Base-by-base conservation (phyloP, 1,140 invertebrate species). In the Tetragnatha versicolor region DNA sequence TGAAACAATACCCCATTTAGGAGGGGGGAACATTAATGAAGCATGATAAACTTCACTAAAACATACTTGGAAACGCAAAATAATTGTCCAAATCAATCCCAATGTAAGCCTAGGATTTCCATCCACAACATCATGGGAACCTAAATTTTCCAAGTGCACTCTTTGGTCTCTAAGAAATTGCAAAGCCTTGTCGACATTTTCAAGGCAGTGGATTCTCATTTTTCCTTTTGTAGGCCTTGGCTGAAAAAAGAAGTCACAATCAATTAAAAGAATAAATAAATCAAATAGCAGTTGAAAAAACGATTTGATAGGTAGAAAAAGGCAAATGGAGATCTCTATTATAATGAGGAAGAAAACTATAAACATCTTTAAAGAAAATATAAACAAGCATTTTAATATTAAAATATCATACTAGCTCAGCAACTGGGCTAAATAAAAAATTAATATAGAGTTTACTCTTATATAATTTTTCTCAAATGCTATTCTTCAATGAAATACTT, bases 1-100 rank as follows among this genome's bases (percentile, higher is more conserved):
- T 47, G 2, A 17, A 47, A 47, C 20, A 55, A 25, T 22, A 55
- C 10, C 12, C 12, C 12, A 47, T 47, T 47, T 2, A 3, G 2
- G 1, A 3, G 1, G 3, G 42, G 22, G 45, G 22, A 47, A 12
- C 17, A 47, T n/a, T 47, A 55, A 55, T 25, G 17, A 45, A 17
- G 39, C 7, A 17, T 45, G 7, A 45, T 45, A 45, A 45, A 45
- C 39, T 45, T 31, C 53, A 4, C 0, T 31, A 47, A 47, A 25
- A 25, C 35, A 7, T 66, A 77, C 73, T 20, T 77, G 73, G 92
- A 99, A 99, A 82, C 98, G 91, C 73, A 99, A 89, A 86, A 99
- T 99, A 82, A 99, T 99, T 63, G 98, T 99, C 98, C 98, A 99
- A 81, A 99, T 99, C 45, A 99, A 92, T 88, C 98, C 98, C 25